phyloP scores from a whole-genome alignment of 2,888 invertebrate species.

The Cantharis rufa region DNA sequence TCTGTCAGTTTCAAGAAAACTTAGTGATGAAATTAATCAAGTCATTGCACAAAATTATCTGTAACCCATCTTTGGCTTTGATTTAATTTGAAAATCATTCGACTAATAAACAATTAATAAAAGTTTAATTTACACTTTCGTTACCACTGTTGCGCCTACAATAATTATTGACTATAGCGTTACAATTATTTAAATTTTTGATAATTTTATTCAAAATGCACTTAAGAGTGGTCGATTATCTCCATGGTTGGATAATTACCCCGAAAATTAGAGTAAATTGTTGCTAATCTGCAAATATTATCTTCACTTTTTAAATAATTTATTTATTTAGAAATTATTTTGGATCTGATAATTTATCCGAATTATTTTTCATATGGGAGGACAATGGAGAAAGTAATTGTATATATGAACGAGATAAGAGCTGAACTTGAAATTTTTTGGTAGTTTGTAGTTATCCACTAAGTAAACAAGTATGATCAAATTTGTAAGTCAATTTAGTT shows the following conservation, averaged over 20 bases:
- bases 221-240: background rate
- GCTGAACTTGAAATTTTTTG: background rate
- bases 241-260: background rate
- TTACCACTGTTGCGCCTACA: background rate
- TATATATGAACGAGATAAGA: background rate
- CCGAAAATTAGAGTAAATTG: background rate
- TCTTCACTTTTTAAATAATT: background rate
- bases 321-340: background rate
- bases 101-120: background rate
- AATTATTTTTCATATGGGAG: background rate
- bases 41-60: background rate
- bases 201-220: background rate
- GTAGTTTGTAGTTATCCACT: background rate
- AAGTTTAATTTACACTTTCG: background rate
- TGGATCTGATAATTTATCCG: background rate
- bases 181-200: background rate
- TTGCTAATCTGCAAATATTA: background rate
- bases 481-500: conserved; percentile 6
- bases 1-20: background rate
- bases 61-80: background rate
- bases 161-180: background rate
- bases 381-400: background rate
- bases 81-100: background rate
- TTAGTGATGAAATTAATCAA: background rate
- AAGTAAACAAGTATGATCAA: background rate